Conservation (phyloP, 1,140 invertebrate species). For the Portunus trituberculatus region DNA sequence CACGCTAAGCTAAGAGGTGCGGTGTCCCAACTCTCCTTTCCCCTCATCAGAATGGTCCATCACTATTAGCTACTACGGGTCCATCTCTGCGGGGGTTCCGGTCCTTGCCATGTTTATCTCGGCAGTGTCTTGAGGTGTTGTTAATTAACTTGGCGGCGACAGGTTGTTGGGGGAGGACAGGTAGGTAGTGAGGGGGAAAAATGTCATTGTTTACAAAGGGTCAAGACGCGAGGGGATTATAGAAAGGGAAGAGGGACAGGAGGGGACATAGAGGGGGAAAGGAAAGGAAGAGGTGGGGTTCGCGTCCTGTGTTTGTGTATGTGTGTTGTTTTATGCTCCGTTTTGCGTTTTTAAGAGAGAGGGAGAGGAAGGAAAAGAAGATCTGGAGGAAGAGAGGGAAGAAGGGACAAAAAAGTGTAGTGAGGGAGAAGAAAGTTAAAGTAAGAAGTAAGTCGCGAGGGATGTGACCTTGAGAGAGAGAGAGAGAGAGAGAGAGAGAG, state of each 20-base stretch:
- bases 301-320: neutral
- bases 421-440: no score
- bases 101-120: no score
- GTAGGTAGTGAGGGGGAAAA: neutral
- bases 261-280: neutral
- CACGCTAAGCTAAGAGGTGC: neutral
- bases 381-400: neutral
- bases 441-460: no score
- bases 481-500: neutral
- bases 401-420: neutral
- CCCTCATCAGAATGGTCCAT: no score
- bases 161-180: neutral
- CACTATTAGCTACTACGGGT: no score
- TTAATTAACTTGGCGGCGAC: neutral
- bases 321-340: conserved; percentile 3
- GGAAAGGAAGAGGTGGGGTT: neutral
- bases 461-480: neutral
- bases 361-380: no score
- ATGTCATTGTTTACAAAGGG: neutral
- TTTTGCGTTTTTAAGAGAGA: no score
- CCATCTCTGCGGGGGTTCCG: no score
- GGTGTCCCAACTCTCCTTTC: neutral
- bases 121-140: no score
- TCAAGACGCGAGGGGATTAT: no score
- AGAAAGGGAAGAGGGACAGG: no score